Evolutionary conservation across 2,797 vertebrate genomes (phyloP).

Genomic region (Acomys russatus): DNA sequence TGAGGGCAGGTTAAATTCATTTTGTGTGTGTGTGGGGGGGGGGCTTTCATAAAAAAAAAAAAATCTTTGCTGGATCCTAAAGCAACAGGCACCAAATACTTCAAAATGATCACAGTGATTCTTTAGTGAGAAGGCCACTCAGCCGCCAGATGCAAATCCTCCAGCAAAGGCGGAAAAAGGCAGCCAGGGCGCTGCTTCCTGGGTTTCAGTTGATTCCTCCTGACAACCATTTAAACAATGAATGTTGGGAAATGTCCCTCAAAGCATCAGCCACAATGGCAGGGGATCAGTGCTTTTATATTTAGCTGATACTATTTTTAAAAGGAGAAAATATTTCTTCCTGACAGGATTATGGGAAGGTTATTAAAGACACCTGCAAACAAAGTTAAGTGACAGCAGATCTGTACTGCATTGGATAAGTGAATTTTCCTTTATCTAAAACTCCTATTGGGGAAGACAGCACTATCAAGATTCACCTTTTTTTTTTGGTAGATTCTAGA

Average conservation of each 20-base stretch:
- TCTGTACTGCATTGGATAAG: conserved; percentile 92
- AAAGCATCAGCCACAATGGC: conserved; percentile 94
- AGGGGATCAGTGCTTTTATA: conserved; percentile 95
- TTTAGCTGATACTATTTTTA: conserved; percentile 93
- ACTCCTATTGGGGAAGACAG: conserved; percentile 79
- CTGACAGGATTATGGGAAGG: conserved; percentile 94
- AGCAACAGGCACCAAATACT: conserved; percentile 83
- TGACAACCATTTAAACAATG: conserved; percentile 99
- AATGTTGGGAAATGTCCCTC: conserved; percentile 96
- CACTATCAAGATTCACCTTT: conserved; percentile 65
- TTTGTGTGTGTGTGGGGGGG: neutral
- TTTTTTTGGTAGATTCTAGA: conserved; percentile 79
- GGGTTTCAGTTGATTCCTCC: conserved; percentile 97
- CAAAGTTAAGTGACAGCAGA: conserved; percentile 93
- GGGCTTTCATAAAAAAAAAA: conserved; percentile 75
- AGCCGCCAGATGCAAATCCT: conserved; percentile 93
- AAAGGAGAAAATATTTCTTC: conserved; percentile 96
- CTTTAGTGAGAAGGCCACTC: conserved; percentile 88
- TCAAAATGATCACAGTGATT: conserved; percentile 88
- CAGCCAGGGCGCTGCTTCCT: conserved; percentile 94
- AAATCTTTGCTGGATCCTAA: conserved; percentile 78
- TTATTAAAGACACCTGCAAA: conserved; percentile 97
- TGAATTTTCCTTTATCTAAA: conserved; percentile 86
- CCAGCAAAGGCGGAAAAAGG: conserved; percentile 92
- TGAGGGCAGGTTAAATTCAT: conserved; percentile 75